Base-by-base conservation (phyloP, 2,113 vertebrate genomes). In the Leucoraja erinaceus region DNA sequence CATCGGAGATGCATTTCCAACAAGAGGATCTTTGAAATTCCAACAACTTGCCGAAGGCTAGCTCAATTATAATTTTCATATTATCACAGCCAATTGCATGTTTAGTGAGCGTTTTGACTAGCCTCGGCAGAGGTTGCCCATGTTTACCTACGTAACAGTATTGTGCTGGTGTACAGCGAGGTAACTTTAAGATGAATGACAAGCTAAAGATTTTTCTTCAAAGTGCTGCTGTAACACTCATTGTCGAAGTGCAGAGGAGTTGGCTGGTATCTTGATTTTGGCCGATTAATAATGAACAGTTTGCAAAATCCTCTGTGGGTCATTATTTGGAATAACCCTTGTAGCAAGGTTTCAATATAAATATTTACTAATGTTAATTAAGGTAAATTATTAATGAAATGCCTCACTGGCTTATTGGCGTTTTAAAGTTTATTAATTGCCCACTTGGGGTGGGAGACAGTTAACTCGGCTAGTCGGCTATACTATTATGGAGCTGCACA, bases 301-400 rank as follows among this genome's bases (percentile, higher is more conserved):
- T 90, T 68, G 86, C n/a, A 7, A 47, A 72, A 91, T 72, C 66
- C 18, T 47, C 61, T 2, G 31, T 33, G 63, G 84, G 63, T 66
- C 33, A 25, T 68, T 47, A 91, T 70, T 70, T 72, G n/a, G 66
- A 72, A 47, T 72, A 25, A 72, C 63, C 31, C 90, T 88, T 88
- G 20, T 72, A 28, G 33, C 1, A 54, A 72, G 20, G 90, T 54
- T 72, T 20, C 31, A 72, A 91, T 20, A 20, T 91, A 91, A 72
- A 28, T 72, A 54, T 91, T 91, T 54, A 91, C 20, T 25, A 90
- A 91, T 72, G 31, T 54, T 91, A 91, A 91, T 91, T 74, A 72
- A 74, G 90, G 54, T 91, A 31, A 91, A 72, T 91, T 72, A 91
- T 91, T 91, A 68, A 47, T 72, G 25, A 72, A 38, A 33, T 28